Conservation (phyloP, 2,113 vertebrate genomes). For the Tinamus guttatus region DNA sequence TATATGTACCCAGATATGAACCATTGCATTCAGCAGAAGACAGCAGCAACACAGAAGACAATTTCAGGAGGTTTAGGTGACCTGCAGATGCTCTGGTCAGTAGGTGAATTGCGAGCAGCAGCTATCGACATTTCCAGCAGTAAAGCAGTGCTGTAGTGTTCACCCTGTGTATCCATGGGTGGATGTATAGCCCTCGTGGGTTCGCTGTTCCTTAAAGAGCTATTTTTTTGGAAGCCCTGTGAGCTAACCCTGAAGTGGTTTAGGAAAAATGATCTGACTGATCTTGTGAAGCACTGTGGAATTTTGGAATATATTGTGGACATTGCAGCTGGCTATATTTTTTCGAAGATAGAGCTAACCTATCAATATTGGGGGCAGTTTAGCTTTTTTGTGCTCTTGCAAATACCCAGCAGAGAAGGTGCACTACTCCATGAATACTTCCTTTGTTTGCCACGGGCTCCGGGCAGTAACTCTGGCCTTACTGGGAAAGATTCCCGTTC, state of each 20-base stretch:
- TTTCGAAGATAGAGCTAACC: background rate
- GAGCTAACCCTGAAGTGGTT: background rate
- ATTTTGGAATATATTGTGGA: background rate
- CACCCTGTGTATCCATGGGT: background rate
- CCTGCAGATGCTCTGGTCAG: background rate
- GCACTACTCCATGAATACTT: conserved; percentile 62
- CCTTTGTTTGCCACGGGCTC: conserved; percentile 66
- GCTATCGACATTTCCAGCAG: background rate
- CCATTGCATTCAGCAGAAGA: background rate
- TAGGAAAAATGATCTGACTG: background rate
- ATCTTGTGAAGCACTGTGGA: background rate
- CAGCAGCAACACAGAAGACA: background rate
- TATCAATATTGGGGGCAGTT: background rate
- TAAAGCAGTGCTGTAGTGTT: background rate
- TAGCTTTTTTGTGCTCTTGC: background rate
- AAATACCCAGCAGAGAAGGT: conserved; percentile 22
- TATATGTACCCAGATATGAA: background rate
- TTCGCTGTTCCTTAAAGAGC: background rate
- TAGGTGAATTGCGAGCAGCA: background rate
- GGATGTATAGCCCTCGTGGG: background rate
- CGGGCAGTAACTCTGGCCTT: conserved; percentile 58
- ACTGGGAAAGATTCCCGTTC: conserved; percentile 66
- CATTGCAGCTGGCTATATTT: background rate
- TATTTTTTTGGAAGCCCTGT: background rate
- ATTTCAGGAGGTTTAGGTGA: background rate